phyloP scores from a whole-genome alignment of 2,888 invertebrate genomes.

The Platycnemis pennipes region DNA sequence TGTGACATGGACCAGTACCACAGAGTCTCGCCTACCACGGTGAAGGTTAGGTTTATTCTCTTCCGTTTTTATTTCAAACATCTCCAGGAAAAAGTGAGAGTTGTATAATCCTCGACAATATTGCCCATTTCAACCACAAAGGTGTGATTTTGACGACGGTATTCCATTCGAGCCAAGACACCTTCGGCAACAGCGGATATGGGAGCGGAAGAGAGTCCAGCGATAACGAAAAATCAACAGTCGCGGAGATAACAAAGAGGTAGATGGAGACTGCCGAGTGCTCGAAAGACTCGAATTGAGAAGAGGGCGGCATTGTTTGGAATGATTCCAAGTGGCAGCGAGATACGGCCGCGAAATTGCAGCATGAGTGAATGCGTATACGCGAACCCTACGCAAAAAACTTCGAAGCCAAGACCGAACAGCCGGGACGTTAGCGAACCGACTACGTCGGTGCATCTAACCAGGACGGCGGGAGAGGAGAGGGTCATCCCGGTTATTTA shows the following conservation, averaged over 20 bases:
- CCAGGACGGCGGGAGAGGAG: not conserved
- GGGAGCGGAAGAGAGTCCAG: not conserved
- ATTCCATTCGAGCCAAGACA: not conserved
- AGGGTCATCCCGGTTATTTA: not conserved
- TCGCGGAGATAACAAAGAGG: not conserved
- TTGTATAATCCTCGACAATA: not conserved
- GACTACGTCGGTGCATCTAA: not conserved
- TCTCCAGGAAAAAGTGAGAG: too few relatives aligned
- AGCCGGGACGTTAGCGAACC: not conserved
- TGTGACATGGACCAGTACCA: too few relatives aligned
- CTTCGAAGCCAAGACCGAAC: not conserved
- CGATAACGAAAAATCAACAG: constrained; percentile 18
- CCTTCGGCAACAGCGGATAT: too few relatives aligned
- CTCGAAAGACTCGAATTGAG: not conserved
- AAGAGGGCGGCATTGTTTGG: not conserved
- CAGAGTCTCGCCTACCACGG: too few relatives aligned
- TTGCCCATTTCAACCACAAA: not conserved
- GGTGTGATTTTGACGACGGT: not conserved
- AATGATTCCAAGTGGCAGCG: not conserved
- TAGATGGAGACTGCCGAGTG: not conserved
- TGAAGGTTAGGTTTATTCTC: too few relatives aligned
- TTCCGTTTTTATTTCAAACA: too few relatives aligned
- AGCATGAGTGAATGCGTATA: not conserved
- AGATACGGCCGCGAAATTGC: not conserved
- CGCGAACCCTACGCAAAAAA: not conserved